Evolutionary conservation across 2,888 invertebrate genomes (phyloP).

Genomic region (Brachypalpus laphriformis): DNA sequence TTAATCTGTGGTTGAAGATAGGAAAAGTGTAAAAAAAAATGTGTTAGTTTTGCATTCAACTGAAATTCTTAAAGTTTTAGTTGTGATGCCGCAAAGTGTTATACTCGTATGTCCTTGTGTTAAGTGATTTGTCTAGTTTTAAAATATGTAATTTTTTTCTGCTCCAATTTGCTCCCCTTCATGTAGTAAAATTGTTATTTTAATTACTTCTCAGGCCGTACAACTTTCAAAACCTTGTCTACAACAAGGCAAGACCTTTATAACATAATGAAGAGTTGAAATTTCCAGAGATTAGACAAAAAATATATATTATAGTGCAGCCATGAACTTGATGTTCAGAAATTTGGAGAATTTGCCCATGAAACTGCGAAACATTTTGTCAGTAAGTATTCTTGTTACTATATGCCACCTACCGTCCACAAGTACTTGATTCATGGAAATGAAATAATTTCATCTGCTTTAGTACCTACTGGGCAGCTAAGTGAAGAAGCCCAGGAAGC

Average conservation of each 20-base stretch:
- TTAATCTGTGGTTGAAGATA: too few species aligned
- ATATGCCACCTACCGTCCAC: conserved; percentile 36
- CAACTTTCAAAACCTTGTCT: not conserved
- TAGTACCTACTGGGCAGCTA: conserved; percentile 36
- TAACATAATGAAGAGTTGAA: too few species aligned
- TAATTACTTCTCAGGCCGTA: too few species aligned
- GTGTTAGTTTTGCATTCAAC: too few species aligned
- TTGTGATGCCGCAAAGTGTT: conserved; percentile 17
- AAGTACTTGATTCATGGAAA: conserved; percentile 35
- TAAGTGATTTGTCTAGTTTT: conserved; percentile 14
- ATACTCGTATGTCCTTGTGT: conserved; percentile 11
- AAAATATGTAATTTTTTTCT: too few species aligned
- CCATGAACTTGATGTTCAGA: conserved; percentile 19
- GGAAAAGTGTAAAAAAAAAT: not conserved
- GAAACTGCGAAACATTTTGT: conserved; percentile 11
- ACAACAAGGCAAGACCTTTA: too few species aligned
- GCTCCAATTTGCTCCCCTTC: too few species aligned
- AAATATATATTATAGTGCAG: not conserved
- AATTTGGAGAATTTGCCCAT: conserved; percentile 33
- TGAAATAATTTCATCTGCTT: conserved; percentile 9
- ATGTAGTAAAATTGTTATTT: too few species aligned
- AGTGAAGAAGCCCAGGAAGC: conserved; percentile 43
- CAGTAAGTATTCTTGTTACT: conserved; percentile 29
- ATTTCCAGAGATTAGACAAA: too few species aligned
- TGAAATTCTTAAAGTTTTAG: too few species aligned